phyloP scores from a whole-genome alignment of 2,888 invertebrate genomes.

The Cylloceria caligata region DNA sequence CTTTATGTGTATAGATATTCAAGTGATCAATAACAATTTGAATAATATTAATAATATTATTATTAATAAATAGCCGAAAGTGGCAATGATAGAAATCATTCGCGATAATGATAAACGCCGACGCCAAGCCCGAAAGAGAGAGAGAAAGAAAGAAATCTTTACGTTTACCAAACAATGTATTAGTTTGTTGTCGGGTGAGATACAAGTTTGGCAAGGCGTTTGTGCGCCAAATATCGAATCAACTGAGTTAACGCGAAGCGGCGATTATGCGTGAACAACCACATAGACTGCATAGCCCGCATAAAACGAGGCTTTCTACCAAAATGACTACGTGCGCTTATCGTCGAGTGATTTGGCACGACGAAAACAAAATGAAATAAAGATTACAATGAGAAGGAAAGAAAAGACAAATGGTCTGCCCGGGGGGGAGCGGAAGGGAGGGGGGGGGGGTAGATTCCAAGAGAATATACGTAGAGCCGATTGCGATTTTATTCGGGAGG shows the following conservation, averaged over 20 bases:
- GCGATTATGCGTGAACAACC: background rate
- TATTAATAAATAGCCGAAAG: conserved; percentile 68
- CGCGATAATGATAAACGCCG: conserved; percentile 54
- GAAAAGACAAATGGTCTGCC: too few relatives aligned
- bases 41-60: conserved; percentile 57
- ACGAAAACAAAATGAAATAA: conserved; percentile 20
- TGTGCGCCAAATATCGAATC: background rate
- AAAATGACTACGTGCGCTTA: conserved; percentile 28
- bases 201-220: too few relatives aligned
- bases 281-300: background rate
- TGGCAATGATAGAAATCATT: conserved; percentile 51
- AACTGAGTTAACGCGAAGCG: background rate
- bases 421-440: too few relatives aligned
- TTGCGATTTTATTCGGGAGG: conserved; percentile 38
- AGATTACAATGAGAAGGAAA: conserved; percentile 2
- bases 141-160: too few relatives aligned
- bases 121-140: conserved; percentile 4
- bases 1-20: conserved; percentile 56
- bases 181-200: too few relatives aligned
- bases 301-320: conserved; percentile 36
- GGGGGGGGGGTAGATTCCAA: conserved; percentile 19
- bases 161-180: too few relatives aligned
- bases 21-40: conserved; percentile 58
- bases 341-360: conserved; percentile 56
- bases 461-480: conserved; percentile 12